Conservation (phyloP, 2,888 invertebrate genomes). For the Meiosimyza decipiens region DNA sequence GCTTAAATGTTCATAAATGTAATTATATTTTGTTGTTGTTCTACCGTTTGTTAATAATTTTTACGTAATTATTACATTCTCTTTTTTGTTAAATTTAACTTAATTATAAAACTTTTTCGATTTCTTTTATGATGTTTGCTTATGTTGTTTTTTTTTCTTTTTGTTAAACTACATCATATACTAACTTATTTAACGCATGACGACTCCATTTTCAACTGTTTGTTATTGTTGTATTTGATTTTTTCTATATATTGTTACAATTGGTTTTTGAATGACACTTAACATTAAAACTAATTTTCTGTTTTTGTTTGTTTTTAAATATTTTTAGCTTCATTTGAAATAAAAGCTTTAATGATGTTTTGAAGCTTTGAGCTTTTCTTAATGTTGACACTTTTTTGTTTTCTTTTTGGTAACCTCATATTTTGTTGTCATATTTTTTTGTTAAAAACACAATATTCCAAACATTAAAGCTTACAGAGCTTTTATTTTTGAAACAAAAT, state of each 20-base stretch:
- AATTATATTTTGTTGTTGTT: no score
- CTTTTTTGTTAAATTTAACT: conserved; percentile 3
- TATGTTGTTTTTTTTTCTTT: conserved; percentile 7
- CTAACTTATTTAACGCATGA: conserved; percentile 31
- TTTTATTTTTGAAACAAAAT: conserved; percentile 1
- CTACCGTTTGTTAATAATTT: no score
- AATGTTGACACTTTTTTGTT: no score
- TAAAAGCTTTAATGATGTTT: not conserved
- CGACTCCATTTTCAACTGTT: conserved; percentile 25
- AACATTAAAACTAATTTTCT: not conserved
- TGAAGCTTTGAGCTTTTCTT: no score
- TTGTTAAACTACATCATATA: not conserved
- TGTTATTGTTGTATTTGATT: no score
- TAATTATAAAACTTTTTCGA: conserved; percentile 8
- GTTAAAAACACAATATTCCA: no score
- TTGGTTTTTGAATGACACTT: conserved; percentile 4
- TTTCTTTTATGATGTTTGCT: not conserved
- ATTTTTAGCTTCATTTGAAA: not conserved
- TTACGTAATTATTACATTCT: not conserved
- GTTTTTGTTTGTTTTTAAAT: not conserved
- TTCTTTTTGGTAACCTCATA: no score
- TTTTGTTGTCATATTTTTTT: no score
- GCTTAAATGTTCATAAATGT: conserved; percentile 17
- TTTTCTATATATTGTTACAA: not conserved
- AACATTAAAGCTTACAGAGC: no score